phyloP scores from a whole-genome alignment of 2,888 invertebrate species.

The Lasioglossum oenotherae region DNA sequence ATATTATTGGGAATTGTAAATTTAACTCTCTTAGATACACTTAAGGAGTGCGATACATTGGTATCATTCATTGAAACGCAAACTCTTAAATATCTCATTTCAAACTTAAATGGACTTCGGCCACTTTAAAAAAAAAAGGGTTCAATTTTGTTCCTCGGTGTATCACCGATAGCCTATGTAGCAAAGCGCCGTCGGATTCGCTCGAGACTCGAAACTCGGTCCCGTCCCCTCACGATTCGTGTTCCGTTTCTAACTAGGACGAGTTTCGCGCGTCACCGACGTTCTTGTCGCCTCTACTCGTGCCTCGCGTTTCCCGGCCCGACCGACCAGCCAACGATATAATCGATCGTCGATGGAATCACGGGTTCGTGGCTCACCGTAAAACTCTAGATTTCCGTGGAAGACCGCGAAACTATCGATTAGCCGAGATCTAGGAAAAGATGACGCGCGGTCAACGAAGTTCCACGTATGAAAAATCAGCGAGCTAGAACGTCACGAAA shows the following conservation, averaged over 20 bases:
- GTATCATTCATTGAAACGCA: no score
- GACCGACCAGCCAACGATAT: not conserved
- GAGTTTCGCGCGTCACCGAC: not conserved
- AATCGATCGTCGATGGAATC: not conserved
- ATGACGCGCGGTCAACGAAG: not conserved
- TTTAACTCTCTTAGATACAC: no score
- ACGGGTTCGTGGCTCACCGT: not conserved
- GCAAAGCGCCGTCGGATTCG: no score
- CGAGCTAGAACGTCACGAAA: not conserved
- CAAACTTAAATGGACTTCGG: no score
- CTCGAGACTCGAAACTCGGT: not conserved
- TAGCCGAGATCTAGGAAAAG: conserved; percentile 24
- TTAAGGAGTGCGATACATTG: no score
- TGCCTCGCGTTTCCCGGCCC: not conserved
- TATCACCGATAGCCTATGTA: no score
- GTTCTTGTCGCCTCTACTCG: not conserved
- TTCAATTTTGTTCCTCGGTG: no score
- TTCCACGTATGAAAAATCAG: not conserved
- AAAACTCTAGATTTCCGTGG: conserved; percentile 69
- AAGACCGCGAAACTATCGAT: conserved; percentile 40
- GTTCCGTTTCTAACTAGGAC: not conserved
- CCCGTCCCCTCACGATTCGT: not conserved
- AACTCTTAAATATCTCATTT: no score
- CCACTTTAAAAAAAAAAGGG: no score
- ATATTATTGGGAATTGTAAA: no score